Evolutionary conservation across 2,888 invertebrate genomes (phyloP), one percentile per base, ranked within the genome.

Genomic region (Antitype chi): DNA sequence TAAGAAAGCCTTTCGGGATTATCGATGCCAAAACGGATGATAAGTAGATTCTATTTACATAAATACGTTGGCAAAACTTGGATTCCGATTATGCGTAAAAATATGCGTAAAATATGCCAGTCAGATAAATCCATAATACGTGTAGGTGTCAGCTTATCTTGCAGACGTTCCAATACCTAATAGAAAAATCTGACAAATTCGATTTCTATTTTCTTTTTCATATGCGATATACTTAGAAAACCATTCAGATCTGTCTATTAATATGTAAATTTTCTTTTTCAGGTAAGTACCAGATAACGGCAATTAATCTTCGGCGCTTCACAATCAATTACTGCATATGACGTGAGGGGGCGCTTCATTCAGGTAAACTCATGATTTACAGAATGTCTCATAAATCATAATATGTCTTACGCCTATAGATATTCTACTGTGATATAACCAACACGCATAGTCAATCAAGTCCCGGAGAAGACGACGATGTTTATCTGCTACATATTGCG

Each of bases 281-380:
- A 91, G 91, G 91, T 91, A 90, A 91, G 91, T 90, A 74, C 78
- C 75, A 80, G 74, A 79, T 75, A 59, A 64, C 57, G 59, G 71
- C 78, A 80, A 83, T 85, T 84, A 85, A 86, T 88, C 88, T 81
- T 82, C 86, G 63, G 77, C 60, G 70, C 57, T 79, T 77, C 76
- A 67, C 68, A 75, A 85, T 87, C 71, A 86, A 84, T 87, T 87
- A 85, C 81, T 78, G 74, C 82, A 73, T 15, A 62, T 62, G 86
- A 79, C 74, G 78, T 77, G 72, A 81, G 73, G 82, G 71, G 62
- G 74, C 67, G 62, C 78, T 81, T 80, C 76, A 62, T 66, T 78
- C 64, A 88, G 90, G 90, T 90, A 89, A 88, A 88, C 28, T 67
- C 59, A 68, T 32, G 32, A 72, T 80, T 77, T 74, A 25, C 59